A percentile compares a stretch with the other conserved stretches of the same genome.
Conservation (phyloP, 2,888 invertebrate species). For the Colostygia pectinataria region DNA sequence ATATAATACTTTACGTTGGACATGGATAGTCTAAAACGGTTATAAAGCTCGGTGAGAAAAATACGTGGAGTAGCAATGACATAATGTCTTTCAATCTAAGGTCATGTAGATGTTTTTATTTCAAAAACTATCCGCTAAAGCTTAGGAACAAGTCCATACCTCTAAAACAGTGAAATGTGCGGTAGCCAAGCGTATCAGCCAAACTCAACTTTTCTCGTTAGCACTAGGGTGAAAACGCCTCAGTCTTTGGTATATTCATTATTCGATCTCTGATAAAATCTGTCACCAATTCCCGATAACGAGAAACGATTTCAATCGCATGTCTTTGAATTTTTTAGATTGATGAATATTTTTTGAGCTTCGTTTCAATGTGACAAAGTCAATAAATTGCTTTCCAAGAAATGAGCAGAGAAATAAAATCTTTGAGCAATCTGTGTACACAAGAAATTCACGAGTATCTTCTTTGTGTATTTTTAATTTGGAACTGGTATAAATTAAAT, state of each 20-base stretch:
- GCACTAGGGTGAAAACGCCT: constrained; percentile 64
- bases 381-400: constrained; percentile 10
- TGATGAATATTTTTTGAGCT: constrained; percentile 12
- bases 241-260: constrained; percentile 71
- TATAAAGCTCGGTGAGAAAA: no score
- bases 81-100: no score
- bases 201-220: constrained; percentile 76
- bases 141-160: constrained; percentile 21
- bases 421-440: constrained; percentile 3
- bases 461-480: constrained; percentile 1
- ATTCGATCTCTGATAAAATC: constrained; percentile 43
- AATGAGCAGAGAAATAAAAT: constrained; percentile 10
- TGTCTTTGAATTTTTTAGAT: constrained; percentile 12
- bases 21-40: no score
- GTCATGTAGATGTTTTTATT: no score
- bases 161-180: constrained; percentile 56
- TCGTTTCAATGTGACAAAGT: constrained; percentile 10
- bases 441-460: not conserved
- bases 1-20: no score
- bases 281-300: constrained; percentile 59
- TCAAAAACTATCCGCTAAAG: constrained; percentile 26
- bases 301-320: constrained; percentile 19
- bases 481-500: not conserved
- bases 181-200: constrained; percentile 61
- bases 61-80: no score